Base-by-base conservation (phyloP, 2,113 vertebrate species). In the Drymodes brunneopygia region DNA sequence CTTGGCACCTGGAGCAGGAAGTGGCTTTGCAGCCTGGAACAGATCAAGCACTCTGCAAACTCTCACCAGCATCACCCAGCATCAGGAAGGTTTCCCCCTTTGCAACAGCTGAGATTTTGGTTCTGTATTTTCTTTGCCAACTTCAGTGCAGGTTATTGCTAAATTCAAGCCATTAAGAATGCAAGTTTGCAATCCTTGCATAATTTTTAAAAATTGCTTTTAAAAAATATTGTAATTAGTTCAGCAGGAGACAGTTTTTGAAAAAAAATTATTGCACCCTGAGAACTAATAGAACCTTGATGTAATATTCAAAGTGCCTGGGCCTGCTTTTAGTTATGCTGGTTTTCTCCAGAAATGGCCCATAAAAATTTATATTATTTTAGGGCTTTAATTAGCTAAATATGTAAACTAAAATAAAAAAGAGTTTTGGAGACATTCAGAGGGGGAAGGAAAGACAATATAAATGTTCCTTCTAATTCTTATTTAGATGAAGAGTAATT, bases 301-400 rank as follows among this genome's bases (percentile, higher is more conserved):
- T 91, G 60, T 31, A 86, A 23, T 81, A 85, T 88, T 84, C 75
- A 61, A 36, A 75, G 83, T 88, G 48, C 54, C 36, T 71, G 54
- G 9, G 40, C 87, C 61, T 92, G 71, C 2, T 77, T 92, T 66
- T 81, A 94, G 92, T 85, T 73, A 70, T 81, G 67, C 61, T 47
- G 31, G 29, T 90, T 89, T 87, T 74, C 64, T 92, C 44, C 33
- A 94, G 92, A 94, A 97, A 94, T 60, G 77, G 74, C 84, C 75
- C 90, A 92, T 95, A 81, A 97, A 96, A 92, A 42, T 38, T 81
- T 81, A 51, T 73, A 91, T 92, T 94, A 88, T 95, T 96, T 81
- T 84, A 85, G 80, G 66, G 57, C 57, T 90, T 96, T 94, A 96
- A 96, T 97, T 95, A 96, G 90, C 35, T 81, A 88, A 96, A 61